These are phyloP conservation scores for Pitta sordida DNA, from an alignment of 2,113 vertebrate genomes.

Conservation along the genomic window DNA sequence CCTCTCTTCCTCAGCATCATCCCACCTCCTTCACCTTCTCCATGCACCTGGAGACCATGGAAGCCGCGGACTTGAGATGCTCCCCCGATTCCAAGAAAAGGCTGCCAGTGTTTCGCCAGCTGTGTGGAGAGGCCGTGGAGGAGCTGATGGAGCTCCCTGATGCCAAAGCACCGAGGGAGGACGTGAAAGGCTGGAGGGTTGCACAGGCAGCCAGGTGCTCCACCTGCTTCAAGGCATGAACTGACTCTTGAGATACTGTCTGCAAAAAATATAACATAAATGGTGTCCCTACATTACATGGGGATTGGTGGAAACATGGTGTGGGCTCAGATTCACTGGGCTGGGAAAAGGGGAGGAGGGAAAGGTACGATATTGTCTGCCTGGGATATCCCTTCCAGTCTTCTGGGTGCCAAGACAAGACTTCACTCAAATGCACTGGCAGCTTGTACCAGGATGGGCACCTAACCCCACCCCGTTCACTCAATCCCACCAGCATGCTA, in stretches of 20 bases:
- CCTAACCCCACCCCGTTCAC: background rate
- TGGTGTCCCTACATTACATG: background rate
- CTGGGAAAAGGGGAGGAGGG: background rate
- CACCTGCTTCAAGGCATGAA: background rate
- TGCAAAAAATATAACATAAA: background rate
- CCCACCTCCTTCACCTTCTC: background rate
- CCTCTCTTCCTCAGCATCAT: fast-evolving
- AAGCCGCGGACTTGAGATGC: background rate
- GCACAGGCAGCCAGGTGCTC: background rate
- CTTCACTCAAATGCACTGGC: background rate
- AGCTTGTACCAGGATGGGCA: background rate
- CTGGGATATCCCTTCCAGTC: background rate
- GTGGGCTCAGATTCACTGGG: background rate
- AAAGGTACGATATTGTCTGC: fast-evolving
- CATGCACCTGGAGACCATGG: background rate
- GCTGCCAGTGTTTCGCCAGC: conserved; percentile 18
- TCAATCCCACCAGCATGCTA: background rate
- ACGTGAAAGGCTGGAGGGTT: background rate
- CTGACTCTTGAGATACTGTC: background rate
- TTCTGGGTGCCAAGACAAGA: background rate
- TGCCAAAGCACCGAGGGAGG: fast-evolving
- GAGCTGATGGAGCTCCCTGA: background rate
- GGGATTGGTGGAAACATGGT: background rate
- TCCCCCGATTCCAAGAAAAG: background rate
- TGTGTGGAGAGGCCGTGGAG: background rate